Base-by-base conservation (phyloP, 2,113 vertebrate genomes). In the Genyomyrus donnyi region DNA sequence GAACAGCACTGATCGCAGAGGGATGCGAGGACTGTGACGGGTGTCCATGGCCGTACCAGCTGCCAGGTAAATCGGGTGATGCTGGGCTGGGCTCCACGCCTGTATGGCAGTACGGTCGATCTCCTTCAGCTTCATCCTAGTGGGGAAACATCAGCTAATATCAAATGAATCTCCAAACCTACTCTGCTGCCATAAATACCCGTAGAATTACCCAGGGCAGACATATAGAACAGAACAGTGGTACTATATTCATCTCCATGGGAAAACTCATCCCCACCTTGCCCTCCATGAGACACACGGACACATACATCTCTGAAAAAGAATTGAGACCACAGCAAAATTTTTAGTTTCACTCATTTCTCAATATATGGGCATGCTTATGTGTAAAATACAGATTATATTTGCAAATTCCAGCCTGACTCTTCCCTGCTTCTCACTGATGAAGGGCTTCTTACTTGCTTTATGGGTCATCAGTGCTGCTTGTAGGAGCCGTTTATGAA, bases 51-150 rank as follows among this genome's bases (percentile, higher is more conserved):
- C 91, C 95, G 90, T 94, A 99, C 98, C 98, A 94, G 98, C 96
- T 46, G 98, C 98, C 87, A 99, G 93, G 92, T 97, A 99, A 93
- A 99, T 96, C 19, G 98, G 98, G 91, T 99, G 97, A 90, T 98
- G 97, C 92, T 97, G 96, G 2, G 97, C 96, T 91, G 98, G 98
- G 92, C 98, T 99, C 98, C 98, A 99, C 53, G 97, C 97, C 96
- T 98, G 98, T 94, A 98, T 97, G 85, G 98, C 98, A 24, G 98
- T 98, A 77, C 97, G 97, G 90, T 97, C 97, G 85, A 99, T 94
- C 92, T 98, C 98, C 94, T 99, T 99, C 80, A 99, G 96, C 95
- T 99, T 99, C 98, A 99, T 99, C 92, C 96, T 96, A 89, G 90
- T 94, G 2, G 90, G 15, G 85, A 77, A 24, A 8, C 0, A 88